phyloP scores from a whole-genome alignment of 1,140 invertebrate genomes.

The Mizuhopecten yessoensis region DNA sequence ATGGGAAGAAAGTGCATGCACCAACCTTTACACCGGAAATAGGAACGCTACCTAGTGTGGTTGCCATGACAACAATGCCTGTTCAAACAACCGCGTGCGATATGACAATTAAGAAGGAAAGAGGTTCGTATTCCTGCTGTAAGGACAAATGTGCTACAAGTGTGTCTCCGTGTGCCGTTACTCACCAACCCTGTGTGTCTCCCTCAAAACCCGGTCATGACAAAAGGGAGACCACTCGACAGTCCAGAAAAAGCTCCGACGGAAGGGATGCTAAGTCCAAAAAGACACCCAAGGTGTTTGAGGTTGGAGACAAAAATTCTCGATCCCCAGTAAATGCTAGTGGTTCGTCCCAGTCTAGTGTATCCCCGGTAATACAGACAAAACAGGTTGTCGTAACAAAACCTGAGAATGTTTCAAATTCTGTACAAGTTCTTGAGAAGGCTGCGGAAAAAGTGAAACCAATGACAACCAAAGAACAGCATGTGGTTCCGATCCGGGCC shows the following conservation, averaged over 20 bases:
- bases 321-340: background rate
- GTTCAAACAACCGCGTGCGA: conserved; percentile 62
- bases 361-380: background rate
- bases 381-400: background rate
- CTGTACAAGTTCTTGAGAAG: background rate
- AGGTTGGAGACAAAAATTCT: background rate
- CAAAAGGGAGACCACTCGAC: background rate
- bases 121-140: conserved; percentile 50
- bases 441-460: conserved; percentile 30
- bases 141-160: conserved; percentile 38
- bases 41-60: conserved; percentile 68
- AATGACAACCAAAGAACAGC: background rate
- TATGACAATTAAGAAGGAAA: conserved; percentile 63
- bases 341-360: background rate
- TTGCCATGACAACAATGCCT: conserved; percentile 58
- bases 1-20: conserved; percentile 69
- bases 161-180: background rate
- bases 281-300: conserved; percentile 10
- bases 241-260: conserved; percentile 24
- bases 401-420: background rate
- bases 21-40: conserved; percentile 73
- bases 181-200: conserved; percentile 44
- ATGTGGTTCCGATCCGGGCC: background rate
- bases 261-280: background rate
- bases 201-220: conserved; percentile 45